Base-by-base conservation (phyloP, 2,888 invertebrate species). In the Drosophila putrida region DNA sequence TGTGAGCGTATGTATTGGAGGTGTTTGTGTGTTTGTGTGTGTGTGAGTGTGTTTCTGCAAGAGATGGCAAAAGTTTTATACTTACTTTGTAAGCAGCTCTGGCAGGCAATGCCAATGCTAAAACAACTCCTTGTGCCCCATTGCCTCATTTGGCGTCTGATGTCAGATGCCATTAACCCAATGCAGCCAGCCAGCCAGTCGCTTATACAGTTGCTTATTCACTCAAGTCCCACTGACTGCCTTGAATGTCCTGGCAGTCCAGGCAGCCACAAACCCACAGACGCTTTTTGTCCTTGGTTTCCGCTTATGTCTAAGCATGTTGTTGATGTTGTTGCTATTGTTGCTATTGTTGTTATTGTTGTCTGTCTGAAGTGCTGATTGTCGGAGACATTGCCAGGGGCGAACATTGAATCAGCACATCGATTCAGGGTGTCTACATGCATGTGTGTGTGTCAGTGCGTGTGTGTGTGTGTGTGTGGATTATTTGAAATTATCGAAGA, bases 401-500 rank as follows among this genome's bases (percentile, higher is more conserved):
- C 50, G 51, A 59, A 38, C 77, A 67, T 70, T 67, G 82, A 71
- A 54, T 68, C 69, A 58, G 64, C 62, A 68, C 72, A 64, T 59
- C 44, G 46, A 60, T 63, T 64, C 61, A 39, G 15, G n/a, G 47
- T 47, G 25, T 57, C 38, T 64, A 54, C 38, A 10, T 49, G 33
- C 20, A 20, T 60, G 49, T 49, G 36, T 49, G 36, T 60, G 49
- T 47, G 54, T 6, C 31, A 44, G 38, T 60, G 49, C 44, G 54
- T 51, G 49, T 43, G 49, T 53, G 44, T 59, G 58, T 35, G 35
- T 49, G 50, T 64, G 38, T 73, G 63, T 67, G 78, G 80, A 88
- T 88, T 88, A 83, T 77, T 78, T 78, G 77, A 81, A 76, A 87
- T 89, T 88, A 90, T 90, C 82, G 82, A 78, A 81, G 81, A 90